Base-by-base conservation (phyloP, 2,888 invertebrate genomes). In the Incurvaria masculella region DNA sequence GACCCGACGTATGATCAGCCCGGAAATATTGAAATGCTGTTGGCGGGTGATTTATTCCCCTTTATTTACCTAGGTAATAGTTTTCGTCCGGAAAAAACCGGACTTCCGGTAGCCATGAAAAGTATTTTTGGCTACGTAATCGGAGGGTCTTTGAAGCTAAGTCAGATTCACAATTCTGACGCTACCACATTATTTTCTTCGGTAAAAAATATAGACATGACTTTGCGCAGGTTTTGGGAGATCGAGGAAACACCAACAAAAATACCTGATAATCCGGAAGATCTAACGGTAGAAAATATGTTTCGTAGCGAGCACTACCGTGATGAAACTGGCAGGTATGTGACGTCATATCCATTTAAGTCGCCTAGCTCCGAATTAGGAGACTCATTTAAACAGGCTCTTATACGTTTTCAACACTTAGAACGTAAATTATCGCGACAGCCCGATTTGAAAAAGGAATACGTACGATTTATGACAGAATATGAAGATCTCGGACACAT, bases 401-500 rank as follows among this genome's bases (percentile, higher is more conserved):
- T 41, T n/a, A n/a, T 33, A 42, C 42, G 42, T 20, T 27, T 46
- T 38, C 39, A 40, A 16, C 39, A 47, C 16, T 17, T 45, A 6
- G 45, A 45, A 39, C 38, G 38, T 14, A 38, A 39, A 4, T 39
- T 45, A 2, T 8, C n/a, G 11, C 38, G 39, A 18, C 20, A 45
- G 14, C 2, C 45, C 4, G n/a, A 21, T 19, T 33, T 21, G 4
- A n/a, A 43, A 20, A 21, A 11, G 10, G 41, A 6, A 3, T 53
- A 53, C 39, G 16, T 33, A 10, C 19, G 42, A 1, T 53, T 54
- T 21, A 48, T 55, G 41, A 2, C 18, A 4, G 53, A 54, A 49
- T 54, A 55, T 46, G 21, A 47, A 48, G n/a, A 39, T 23, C 40
- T 57, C 19, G 49, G 51, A 1, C 53, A 55, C 46, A 57, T 54